A percentile compares a stretch with the other conserved stretches of the same genome.
These are phyloP conservation scores for Tiphia femorata DNA, from an alignment of 2,888 invertebrate genomes.

Conservation along the genomic window DNA sequence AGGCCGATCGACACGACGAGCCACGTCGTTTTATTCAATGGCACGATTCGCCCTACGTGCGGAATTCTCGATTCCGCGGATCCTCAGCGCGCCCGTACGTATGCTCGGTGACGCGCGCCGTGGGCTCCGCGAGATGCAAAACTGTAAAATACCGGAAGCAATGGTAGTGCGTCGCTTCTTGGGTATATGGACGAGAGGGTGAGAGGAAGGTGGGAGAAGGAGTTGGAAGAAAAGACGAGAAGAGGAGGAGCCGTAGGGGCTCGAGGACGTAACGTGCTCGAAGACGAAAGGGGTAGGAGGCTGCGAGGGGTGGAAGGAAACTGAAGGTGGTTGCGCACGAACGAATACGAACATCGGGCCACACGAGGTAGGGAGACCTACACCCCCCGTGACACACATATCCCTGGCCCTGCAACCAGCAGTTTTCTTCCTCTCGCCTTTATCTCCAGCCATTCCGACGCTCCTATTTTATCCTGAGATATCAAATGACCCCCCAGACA, in stretches of 20 bases:
- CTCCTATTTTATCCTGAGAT: conserved; percentile 51
- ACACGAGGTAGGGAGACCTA: conserved; percentile 5
- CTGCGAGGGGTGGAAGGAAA: background rate
- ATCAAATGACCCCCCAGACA: conserved; percentile 59
- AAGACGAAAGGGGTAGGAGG: no score
- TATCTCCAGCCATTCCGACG: conserved; percentile 34
- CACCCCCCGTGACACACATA: conserved; percentile 26
- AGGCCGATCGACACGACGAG: no score
- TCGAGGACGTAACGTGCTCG: background rate
- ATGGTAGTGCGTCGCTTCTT: conserved; percentile 12
- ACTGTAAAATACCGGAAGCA: conserved; percentile 46
- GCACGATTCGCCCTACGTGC: no score
- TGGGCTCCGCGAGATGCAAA: conserved; percentile 34
- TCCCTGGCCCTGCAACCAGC: conserved; percentile 15
- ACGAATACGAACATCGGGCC: conserved; percentile 1
- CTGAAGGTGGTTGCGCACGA: background rate
- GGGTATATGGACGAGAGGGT: conserved; percentile 17
- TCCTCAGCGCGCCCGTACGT: background rate
- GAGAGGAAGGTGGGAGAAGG: conserved; percentile 12
- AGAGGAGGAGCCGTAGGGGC: no score
- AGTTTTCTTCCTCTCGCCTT: conserved; percentile 26
- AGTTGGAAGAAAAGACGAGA: no score
- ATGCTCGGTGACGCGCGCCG: no score
- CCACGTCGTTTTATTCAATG: no score
- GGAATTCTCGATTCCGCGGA: no score